These are phyloP conservation scores for Scaptomyza polygonia DNA, from an alignment of 2,888 invertebrate genomes.

Conservation along the genomic window DNA sequence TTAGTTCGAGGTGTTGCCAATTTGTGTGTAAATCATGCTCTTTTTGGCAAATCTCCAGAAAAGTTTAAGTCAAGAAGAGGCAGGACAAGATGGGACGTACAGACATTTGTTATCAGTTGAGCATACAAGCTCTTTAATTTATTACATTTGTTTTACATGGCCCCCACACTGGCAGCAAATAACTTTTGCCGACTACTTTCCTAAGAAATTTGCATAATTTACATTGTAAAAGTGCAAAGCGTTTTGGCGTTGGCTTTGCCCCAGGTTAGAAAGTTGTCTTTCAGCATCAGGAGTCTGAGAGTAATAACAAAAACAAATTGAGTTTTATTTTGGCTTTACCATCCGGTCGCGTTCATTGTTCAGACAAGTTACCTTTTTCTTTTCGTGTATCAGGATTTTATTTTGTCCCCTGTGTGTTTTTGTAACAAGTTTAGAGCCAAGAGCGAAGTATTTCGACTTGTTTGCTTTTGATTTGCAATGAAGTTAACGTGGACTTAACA, in stretches of 20 bases:
- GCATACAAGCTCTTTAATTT: slow-evolving; percentile 71
- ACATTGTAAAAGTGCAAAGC: slow-evolving; percentile 60
- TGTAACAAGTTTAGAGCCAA: slow-evolving; percentile 23
- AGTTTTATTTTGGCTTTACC: slow-evolving; percentile 45
- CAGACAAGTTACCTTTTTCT: slow-evolving; percentile 39
- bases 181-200: slow-evolving; percentile 64
- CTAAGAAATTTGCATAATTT: slow-evolving; percentile 71
- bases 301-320: slow-evolving; percentile 55
- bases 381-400: neutral
- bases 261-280: slow-evolving; percentile 26
- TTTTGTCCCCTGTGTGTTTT: neutral
- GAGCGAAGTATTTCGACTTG: slow-evolving; percentile 44
- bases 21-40: slow-evolving; percentile 10
- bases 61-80: slow-evolving; percentile 1
- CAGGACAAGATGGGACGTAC: slow-evolving; percentile 10
- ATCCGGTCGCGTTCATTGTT: slow-evolving; percentile 6
- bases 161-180: slow-evolving; percentile 32
- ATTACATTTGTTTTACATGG: slow-evolving; percentile 70
- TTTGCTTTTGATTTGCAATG: slow-evolving; percentile 26
- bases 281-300: slow-evolving; percentile 4
- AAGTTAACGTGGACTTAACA: slow-evolving; percentile 27
- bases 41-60: slow-evolving; percentile 6
- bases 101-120: slow-evolving; percentile 59
- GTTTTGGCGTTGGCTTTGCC: slow-evolving; percentile 46
- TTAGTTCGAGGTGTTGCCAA: slow-evolving; percentile 11